Base-by-base conservation (phyloP, 2,113 vertebrate species). In the Phylloscopus trochiloides region DNA sequence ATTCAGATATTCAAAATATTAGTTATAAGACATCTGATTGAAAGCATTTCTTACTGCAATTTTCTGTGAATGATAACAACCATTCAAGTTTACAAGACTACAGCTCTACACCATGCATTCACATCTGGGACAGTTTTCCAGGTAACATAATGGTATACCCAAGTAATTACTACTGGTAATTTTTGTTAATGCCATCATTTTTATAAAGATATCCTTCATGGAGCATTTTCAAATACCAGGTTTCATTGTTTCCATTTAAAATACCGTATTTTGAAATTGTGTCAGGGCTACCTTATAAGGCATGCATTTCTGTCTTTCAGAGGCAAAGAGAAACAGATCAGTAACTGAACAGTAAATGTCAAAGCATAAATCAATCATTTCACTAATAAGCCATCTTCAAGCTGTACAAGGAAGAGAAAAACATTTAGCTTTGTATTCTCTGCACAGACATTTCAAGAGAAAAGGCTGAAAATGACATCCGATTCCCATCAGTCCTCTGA, bases 301-400 rank as follows among this genome's bases (percentile, higher is more conserved):
- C 47, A 79, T 14, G n/a, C n/a, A 67, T 51, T 90, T 93, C 54
- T 86, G 50, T 84, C 67, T 81, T 89, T 78, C 68, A 88, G 74
- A 90, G 78, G 71, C 83, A 96, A 97, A 94, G 75, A 86, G 83
- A 96, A 96, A 94, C 75, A 95, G 81, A 97, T 94, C 77, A 85
- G 77, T 94, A 92, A 95, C 59, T 42, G 43, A 96, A 92, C 34
- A 63, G 65, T 81, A 96, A 96, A 97, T 95, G 93, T 93, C 93
- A 95, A 96, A 93, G 75, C 67, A 94, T 84, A 94, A 96, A 96
- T 97, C 95, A 96, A 95, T 95, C 90, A 94, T 83, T 93, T 85
- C 40, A 43, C 83, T 97, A 97, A 94, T 88, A 96, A 94, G 86
- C 68, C 74, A 74, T 86, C 58, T 88, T 87, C 68, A 90, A 86